phyloP scores from a whole-genome alignment of 2,113 vertebrate species.

The Trichechus manatus region DNA sequence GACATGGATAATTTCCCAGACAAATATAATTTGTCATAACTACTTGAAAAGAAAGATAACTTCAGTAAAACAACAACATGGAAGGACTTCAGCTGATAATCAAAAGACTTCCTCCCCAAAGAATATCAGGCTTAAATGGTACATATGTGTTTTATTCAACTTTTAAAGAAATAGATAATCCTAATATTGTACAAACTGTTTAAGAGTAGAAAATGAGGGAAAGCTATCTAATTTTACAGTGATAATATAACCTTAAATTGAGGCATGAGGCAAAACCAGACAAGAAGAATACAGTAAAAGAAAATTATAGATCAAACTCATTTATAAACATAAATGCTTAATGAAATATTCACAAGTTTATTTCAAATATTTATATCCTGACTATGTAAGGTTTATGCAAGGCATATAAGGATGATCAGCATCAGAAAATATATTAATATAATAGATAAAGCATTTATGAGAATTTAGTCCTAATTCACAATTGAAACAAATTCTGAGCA shows the following conservation, averaged over 20 bases:
- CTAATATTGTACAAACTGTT: background rate
- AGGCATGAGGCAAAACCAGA: background rate
- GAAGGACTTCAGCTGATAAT: background rate
- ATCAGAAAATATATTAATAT: background rate
- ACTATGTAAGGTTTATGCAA: background rate
- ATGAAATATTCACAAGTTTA: constrained; percentile 7
- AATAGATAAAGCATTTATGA: background rate
- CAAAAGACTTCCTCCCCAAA: background rate
- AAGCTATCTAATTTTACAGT: background rate
- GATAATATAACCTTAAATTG: constrained; percentile 6
- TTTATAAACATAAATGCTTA: constrained; percentile 28
- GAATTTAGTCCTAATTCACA: constrained; percentile 31
- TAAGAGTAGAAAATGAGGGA: constrained; percentile 9
- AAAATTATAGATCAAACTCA: background rate
- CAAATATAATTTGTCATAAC: constrained; percentile 21
- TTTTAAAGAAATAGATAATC: constrained; percentile 36
- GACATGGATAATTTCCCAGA: background rate
- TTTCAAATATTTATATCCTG: constrained; percentile 43
- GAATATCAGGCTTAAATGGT: background rate
- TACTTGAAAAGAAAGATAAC: constrained; percentile 32
- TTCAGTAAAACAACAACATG: background rate
- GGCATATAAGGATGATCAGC: background rate
- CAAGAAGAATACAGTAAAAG: background rate
- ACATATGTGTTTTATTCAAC: background rate
- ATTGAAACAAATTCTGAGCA: constrained; percentile 25